These are phyloP conservation scores for Drosophila pegasa DNA, from an alignment of 2,888 invertebrate species.

Conservation along the genomic window DNA sequence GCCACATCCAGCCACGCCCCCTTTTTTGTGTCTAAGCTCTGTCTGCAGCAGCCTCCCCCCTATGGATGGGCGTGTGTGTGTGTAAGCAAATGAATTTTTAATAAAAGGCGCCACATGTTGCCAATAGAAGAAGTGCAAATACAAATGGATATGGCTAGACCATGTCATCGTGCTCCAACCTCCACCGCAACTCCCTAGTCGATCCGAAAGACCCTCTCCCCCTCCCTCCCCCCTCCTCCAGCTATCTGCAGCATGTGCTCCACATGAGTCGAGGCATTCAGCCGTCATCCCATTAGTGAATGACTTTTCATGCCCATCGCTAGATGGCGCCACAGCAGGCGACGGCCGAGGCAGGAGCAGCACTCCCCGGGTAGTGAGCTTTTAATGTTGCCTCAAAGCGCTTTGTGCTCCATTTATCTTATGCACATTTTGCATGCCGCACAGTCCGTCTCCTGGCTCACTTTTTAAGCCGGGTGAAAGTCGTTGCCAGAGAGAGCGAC, in stretches of 20 bases:
- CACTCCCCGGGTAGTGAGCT: conserved; percentile 33
- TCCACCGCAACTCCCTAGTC: background rate
- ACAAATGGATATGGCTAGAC: conserved; percentile 57
- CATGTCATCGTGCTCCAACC: conserved; percentile 43
- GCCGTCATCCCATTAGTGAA: conserved; percentile 71
- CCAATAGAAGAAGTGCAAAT: conserved; percentile 72
- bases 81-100: conserved; percentile 78
- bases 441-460: conserved; percentile 18
- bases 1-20: conserved; percentile 6
- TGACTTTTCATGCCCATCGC: conserved; percentile 66
- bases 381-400: conserved; percentile 72
- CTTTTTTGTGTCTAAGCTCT: background rate
- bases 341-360: conserved; percentile 3
- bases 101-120: conserved; percentile 81
- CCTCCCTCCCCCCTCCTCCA: background rate
- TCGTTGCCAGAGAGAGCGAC: background rate
- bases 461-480: conserved; percentile 25
- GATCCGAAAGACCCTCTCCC: background rate
- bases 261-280: conserved; percentile 26
- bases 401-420: conserved; percentile 68
- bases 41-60: conserved; percentile 6
- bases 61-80: conserved; percentile 1
- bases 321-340: conserved; percentile 51
- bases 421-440: conserved; percentile 48
- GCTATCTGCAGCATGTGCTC: background rate